Evolutionary conservation across 2,113 vertebrate genomes (phyloP).

Genomic region (Myiozetetes cayanensis): DNA sequence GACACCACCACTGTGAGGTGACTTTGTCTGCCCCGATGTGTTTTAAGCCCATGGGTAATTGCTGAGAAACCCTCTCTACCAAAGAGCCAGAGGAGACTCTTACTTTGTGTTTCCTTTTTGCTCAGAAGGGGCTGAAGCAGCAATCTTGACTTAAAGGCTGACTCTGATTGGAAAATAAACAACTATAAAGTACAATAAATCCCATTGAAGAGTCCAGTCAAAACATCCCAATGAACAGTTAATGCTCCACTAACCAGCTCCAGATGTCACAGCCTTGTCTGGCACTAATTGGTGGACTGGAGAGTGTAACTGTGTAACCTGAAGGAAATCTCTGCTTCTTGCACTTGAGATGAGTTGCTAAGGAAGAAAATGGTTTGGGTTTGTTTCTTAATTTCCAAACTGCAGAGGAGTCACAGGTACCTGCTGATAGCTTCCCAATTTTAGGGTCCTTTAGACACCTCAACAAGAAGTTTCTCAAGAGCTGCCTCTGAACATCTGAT

Average conservation of each 20-base stretch:
- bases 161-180: conserved; percentile 81
- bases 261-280: conserved; percentile 74
- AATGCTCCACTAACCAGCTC: conserved; percentile 72
- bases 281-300: conserved; percentile 67
- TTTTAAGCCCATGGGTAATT: background rate
- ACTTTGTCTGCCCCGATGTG: background rate
- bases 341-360: background rate
- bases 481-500: background rate
- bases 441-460: background rate
- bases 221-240: conserved; percentile 74
- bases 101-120: conserved; percentile 45
- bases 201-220: conserved; percentile 76
- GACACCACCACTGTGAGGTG: rapidly evolving
- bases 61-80: background rate
- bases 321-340: conserved; percentile 36
- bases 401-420: background rate
- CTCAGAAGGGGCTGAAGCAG: conserved; percentile 60
- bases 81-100: background rate
- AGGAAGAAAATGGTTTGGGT: background rate
- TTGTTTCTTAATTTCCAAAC: background rate
- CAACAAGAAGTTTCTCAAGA: background rate
- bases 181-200: conserved; percentile 76
- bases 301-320: conserved; percentile 56
- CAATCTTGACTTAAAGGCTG: conserved; percentile 73
- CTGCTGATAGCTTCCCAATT: background rate